Base-by-base conservation (phyloP, 2,888 invertebrate species). In the Acrocyrtus sp. region DNA sequence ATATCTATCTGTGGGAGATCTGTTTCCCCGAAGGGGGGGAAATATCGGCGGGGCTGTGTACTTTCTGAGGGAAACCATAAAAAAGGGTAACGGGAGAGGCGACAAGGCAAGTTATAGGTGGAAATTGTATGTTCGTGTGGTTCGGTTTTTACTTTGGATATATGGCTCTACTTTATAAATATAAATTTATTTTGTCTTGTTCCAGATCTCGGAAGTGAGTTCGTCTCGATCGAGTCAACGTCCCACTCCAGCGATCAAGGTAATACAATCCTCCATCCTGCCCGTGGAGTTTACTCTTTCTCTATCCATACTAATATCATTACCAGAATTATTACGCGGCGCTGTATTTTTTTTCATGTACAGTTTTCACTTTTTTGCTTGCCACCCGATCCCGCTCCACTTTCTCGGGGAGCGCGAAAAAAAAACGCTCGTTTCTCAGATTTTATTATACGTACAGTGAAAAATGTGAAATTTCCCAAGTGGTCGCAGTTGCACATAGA, bases 241-340 rank as follows among this genome's bases (percentile, higher is more conserved):
- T 74, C 73, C 43, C 69, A 68, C 41, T 72, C 76, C 15, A 78
- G 77, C 73, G 79, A 79, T 75, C 76, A 79, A 78, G 79, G 79
- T 79, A 72, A 76, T 63, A 65, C 58, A 56, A 70, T 61, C 53
- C 62, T 17, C 34, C 15, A 21, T 39, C 34, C 39, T n/a, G 29
- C 41, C 51, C 29, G 34, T 65, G 19, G 41, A 54, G 50, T 67
- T 58, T 22, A 51, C 58, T 67, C 54, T 67, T 48, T 66, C 56
- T 19, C 43, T 17, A 43, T 24, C 43, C 27, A 15, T 26, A 45
- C 34, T 47, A 43, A 19, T 29, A 51, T 4, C 12, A 54, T 15
- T 58, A 39, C 54, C n/a, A n/a, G n/a, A n/a, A n/a, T n/a, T 54
- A 57, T 62, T 24, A 21, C 27, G 27, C 45, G 27, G 41, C 8